Evolutionary conservation across 2,888 invertebrate genomes (phyloP), one percentile per base, ranked within the genome.

Genomic region (Latrodectus hesperus): DNA sequence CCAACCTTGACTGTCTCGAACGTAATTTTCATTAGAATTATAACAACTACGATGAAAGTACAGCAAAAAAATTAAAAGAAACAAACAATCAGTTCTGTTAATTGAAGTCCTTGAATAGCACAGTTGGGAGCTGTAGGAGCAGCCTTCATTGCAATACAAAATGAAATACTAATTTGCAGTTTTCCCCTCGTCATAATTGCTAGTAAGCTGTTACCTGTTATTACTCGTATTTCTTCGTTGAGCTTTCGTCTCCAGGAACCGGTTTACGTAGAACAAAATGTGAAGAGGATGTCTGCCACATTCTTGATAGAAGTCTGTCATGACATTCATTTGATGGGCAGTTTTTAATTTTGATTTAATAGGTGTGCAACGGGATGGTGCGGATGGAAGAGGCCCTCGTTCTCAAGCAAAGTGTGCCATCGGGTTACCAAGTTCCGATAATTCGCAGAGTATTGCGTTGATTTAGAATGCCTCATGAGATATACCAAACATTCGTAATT

Each of bases 11-110:
- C 51, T 16, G 11, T 51, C 72, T 70, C 60, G 79, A 60, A 85
- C 84, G 78, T 79, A 85, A 78, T 85, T 85, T 77, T 85, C 84
- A 85, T 85, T 85, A 85, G 77, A 73, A 55, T 85, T 79, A 78
- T 78, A 26, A 60, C 68, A 78, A 78, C 78, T 70, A 14, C 52
- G 53, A 22, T 22, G 16, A 22, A 38, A 70, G 38, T 52, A 72
- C 49, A 49, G 14, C 22, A 68, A 78, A 78, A 68, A 78, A 67
- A 26, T 51, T 52, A 53, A 16, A 60, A 16, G 60, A 60, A 60
- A 60, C 55, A 55, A 55, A 55, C 60, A 60, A 80, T 80, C 71
- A 80, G 73, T 73, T 67, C 75, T 67, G 80, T 74, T 86, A 86
- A 86, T 80, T 80, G 85, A 80, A 86, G 85, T 52, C 80, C 85